Conservation (phyloP, 2,888 invertebrate species). For the Frankliniella intonsa region DNA sequence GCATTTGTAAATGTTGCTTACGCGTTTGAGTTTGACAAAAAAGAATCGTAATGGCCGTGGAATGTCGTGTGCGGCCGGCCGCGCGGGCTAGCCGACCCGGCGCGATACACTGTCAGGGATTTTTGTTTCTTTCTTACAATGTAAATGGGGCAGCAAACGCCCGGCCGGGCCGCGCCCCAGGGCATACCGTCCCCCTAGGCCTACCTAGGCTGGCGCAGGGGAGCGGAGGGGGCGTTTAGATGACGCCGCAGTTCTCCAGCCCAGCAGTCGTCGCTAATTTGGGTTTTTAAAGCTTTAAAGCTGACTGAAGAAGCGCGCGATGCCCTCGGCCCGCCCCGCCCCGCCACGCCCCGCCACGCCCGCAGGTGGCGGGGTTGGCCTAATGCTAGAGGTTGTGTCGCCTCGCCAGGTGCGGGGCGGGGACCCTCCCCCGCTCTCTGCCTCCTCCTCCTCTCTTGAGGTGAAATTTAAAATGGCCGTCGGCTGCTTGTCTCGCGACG, state of each 20-base stretch:
- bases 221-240: neutral
- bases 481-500: neutral
- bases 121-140: too few relatives aligned
- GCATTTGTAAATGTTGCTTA: too few relatives aligned
- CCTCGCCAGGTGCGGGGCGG: neutral
- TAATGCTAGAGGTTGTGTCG: neutral
- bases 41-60: too few relatives aligned
- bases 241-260: neutral
- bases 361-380: neutral
- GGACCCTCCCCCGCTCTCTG: neutral
- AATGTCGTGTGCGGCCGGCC: too few relatives aligned
- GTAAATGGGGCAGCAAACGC: too few relatives aligned
- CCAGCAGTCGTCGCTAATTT: constrained; percentile 18
- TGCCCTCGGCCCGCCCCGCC: neutral
- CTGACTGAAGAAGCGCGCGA: constrained; percentile 12
- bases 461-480: neutral
- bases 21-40: too few relatives aligned
- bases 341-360: neutral
- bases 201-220: neutral
- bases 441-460: neutral
- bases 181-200: too few relatives aligned
- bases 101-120: too few relatives aligned
- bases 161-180: too few relatives aligned
- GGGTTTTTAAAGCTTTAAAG: constrained; percentile 27
- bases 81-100: too few relatives aligned